Evolutionary conservation across 2,888 invertebrate genomes (phyloP).

Genomic region (Amiota minor): DNA sequence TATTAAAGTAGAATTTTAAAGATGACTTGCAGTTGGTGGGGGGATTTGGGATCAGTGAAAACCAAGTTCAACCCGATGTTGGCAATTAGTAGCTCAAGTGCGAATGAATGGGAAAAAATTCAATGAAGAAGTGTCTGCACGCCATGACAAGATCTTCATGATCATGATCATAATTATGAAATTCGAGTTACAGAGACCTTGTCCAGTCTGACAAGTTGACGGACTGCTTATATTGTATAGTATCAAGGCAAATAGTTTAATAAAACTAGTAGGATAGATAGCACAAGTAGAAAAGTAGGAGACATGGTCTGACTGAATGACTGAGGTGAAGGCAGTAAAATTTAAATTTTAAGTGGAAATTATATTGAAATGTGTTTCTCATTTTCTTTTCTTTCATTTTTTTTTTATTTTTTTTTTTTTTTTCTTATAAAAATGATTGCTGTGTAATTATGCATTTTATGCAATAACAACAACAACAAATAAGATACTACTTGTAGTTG

Average conservation of each 20-base stretch:
- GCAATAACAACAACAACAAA: slow-evolving; percentile 24
- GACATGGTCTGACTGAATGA: not conserved
- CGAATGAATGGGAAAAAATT: slow-evolving; percentile 16
- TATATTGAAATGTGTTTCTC: not conserved
- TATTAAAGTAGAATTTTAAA: no score
- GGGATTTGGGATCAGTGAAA: not conserved
- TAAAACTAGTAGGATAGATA: no score
- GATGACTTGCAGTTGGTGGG: no score
- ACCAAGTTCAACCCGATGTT: not conserved
- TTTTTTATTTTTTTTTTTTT: not conserved
- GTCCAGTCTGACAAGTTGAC: not conserved
- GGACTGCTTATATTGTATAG: not conserved
- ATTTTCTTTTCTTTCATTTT: not conserved
- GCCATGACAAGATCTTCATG: not conserved
- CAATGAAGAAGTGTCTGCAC: slow-evolving; percentile 10
- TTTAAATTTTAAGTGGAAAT: slow-evolving; percentile 23
- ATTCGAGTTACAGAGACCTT: not conserved
- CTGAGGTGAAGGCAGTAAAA: not conserved
- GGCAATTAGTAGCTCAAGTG: slow-evolving; percentile 20
- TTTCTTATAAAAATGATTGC: slow-evolving; percentile 8
- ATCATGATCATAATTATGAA: not conserved
- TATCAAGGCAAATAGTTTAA: no score
- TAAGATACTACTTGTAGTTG: slow-evolving; percentile 28
- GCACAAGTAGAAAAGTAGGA: not conserved
- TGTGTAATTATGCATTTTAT: slow-evolving; percentile 52